Conservation (phyloP, 2,888 invertebrate species). For the Dromius quadrimaculatus region DNA sequence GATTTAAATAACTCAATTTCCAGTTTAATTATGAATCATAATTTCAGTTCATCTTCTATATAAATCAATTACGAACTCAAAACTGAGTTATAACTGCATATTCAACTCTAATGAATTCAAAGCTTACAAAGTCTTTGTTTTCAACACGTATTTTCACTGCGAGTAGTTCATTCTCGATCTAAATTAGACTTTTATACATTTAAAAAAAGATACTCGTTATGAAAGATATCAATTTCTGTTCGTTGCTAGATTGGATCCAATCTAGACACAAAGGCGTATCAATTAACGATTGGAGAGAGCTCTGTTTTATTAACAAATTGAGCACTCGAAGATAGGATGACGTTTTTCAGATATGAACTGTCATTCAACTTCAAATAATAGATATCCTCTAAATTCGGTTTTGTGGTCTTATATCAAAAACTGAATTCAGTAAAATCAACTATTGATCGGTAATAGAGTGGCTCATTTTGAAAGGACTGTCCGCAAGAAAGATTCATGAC, state of each 20-base stretch:
- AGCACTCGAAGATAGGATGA: background rate
- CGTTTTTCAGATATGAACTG: no score
- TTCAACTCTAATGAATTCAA: constrained; percentile 11
- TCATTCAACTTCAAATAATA: no score
- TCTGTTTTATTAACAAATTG: constrained; percentile 7
- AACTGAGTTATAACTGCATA: constrained; percentile 16
- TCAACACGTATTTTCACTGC: constrained; percentile 30
- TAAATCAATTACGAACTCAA: constrained; percentile 30
- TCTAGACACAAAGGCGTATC: constrained; percentile 40
- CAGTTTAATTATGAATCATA: constrained; percentile 14
- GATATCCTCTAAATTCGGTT: no score
- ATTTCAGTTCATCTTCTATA: constrained; percentile 17
- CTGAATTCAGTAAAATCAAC: no score
- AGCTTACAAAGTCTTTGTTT: background rate
- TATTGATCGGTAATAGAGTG: no score
- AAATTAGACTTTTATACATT: constrained; percentile 37
- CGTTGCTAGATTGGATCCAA: constrained; percentile 12
- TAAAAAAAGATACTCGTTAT: constrained; percentile 45
- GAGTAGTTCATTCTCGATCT: constrained; percentile 18
- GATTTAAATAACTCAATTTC: background rate
- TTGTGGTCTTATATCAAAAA: no score
- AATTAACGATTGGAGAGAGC: constrained; percentile 29
- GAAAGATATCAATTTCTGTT: constrained; percentile 45
- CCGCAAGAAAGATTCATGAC: no score
- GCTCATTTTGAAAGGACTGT: no score